Conservation (phyloP, 2,113 vertebrate genomes). For the Geococcyx californianus region DNA sequence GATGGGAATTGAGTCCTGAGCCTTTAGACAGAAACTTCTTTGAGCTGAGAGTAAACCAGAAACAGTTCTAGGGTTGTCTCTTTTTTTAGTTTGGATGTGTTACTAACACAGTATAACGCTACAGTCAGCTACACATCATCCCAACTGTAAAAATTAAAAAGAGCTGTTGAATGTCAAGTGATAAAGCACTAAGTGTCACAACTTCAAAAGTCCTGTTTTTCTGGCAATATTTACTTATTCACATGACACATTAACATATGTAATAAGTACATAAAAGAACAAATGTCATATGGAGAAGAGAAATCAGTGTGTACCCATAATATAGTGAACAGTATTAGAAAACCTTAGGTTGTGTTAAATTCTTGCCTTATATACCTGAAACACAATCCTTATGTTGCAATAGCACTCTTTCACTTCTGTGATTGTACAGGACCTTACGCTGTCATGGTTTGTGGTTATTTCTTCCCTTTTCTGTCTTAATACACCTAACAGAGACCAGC, state of each 20-base stretch:
- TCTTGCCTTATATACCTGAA: conserved; percentile 18
- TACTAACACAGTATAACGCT: conserved; percentile 66
- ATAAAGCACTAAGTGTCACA: conserved; percentile 63
- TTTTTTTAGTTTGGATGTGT: conserved; percentile 70
- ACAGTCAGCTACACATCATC: conserved; percentile 70
- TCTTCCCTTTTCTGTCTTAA: neutral
- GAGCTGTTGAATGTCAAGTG: conserved; percentile 71
- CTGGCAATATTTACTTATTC: conserved; percentile 72
- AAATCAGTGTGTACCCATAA: conserved; percentile 7
- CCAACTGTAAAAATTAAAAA: conserved; percentile 70
- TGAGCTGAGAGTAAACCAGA: conserved; percentile 47
- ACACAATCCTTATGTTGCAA: neutral
- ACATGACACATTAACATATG: conserved; percentile 70
- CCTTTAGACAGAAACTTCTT: conserved; percentile 33
- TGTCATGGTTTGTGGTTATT: neutral
- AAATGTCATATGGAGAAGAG: conserved; percentile 63
- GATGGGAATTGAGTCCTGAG: conserved; percentile 18
- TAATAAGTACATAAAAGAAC: conserved; percentile 68
- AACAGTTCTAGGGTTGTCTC: conserved; percentile 44
- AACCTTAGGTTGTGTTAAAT: neutral
- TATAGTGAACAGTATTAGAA: neutral
- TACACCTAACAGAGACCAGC: neutral
- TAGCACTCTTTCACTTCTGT: neutral
- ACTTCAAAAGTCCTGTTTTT: conserved; percentile 65
- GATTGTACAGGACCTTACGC: neutral